Conservation (phyloP, 2,113 vertebrate species). For the Chelonoidis abingdonii region DNA sequence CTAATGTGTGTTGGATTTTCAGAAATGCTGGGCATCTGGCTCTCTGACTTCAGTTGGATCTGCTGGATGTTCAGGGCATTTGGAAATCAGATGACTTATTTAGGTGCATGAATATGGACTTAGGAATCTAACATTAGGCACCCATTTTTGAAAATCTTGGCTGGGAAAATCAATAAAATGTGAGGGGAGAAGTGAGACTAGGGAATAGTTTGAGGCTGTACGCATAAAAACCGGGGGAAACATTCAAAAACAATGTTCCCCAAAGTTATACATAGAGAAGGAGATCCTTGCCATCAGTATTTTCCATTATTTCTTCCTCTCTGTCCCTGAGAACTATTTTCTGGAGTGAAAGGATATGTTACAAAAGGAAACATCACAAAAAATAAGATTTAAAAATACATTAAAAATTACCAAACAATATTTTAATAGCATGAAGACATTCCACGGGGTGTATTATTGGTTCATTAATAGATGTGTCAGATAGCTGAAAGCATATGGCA, state of each 20-base stretch:
- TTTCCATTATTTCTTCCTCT: neutral
- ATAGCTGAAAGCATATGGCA: neutral
- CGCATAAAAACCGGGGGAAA: neutral
- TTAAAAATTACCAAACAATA: slow-evolving; percentile 18
- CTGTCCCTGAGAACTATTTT: slow-evolving; percentile 6
- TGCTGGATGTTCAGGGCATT: neutral
- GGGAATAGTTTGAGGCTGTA: neutral
- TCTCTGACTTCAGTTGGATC: neutral
- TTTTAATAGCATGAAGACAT: slow-evolving; percentile 50
- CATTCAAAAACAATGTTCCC: neutral
- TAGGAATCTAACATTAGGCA: neutral
- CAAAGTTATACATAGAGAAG: neutral
- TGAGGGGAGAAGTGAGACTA: neutral
- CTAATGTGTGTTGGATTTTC: neutral
- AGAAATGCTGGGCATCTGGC: neutral
- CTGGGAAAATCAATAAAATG: accelerated
- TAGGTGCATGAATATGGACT: neutral
- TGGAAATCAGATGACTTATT: neutral
- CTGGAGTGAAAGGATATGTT: neutral
- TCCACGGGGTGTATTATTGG: slow-evolving; percentile 29
- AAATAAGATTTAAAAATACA: slow-evolving; percentile 39
- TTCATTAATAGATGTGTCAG: slow-evolving; percentile 26
- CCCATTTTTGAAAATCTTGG: neutral
- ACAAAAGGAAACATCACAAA: slow-evolving; percentile 25
- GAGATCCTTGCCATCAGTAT: neutral